Evolutionary conservation across 1,140 invertebrate genomes (phyloP).

Genomic region (Bombus pyrosoma): DNA sequence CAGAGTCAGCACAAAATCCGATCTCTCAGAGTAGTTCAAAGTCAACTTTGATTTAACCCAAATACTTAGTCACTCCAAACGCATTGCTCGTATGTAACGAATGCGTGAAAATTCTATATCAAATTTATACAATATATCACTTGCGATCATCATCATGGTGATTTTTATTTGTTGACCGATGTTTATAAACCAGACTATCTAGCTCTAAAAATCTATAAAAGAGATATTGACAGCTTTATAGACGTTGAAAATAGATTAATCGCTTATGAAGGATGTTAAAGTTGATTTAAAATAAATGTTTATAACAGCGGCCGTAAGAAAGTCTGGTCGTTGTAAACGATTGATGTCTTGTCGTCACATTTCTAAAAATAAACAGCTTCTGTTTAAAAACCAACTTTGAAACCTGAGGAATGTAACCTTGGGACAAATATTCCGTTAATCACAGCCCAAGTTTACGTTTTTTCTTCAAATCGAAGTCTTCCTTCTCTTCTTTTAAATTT

Average conservation of each 20-base stretch:
- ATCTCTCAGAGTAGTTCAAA: slow-evolving; percentile 18
- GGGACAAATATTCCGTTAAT: background rate
- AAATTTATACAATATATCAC: no score
- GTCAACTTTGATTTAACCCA: slow-evolving; percentile 35
- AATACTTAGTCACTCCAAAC: slow-evolving; percentile 1
- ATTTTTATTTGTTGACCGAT: background rate
- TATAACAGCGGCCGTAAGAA: background rate
- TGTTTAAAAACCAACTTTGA: background rate
- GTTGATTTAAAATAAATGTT: background rate
- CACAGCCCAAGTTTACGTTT: no score
- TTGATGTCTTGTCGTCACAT: background rate
- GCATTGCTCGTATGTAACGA: background rate
- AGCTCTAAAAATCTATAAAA: background rate
- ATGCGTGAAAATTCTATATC: background rate
- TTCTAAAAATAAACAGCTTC: background rate
- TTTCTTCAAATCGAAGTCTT: background rate
- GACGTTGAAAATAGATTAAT: background rate
- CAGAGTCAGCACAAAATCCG: background rate
- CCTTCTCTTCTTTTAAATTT: background rate
- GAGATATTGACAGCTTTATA: background rate
- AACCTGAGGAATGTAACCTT: background rate
- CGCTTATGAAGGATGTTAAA: background rate
- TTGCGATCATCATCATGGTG: background rate
- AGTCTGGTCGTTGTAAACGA: background rate
- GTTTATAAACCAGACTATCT: background rate